Evolutionary conservation across 2,797 vertebrate species (phyloP).

Genomic region (Pipistrellus kuhlii): DNA sequence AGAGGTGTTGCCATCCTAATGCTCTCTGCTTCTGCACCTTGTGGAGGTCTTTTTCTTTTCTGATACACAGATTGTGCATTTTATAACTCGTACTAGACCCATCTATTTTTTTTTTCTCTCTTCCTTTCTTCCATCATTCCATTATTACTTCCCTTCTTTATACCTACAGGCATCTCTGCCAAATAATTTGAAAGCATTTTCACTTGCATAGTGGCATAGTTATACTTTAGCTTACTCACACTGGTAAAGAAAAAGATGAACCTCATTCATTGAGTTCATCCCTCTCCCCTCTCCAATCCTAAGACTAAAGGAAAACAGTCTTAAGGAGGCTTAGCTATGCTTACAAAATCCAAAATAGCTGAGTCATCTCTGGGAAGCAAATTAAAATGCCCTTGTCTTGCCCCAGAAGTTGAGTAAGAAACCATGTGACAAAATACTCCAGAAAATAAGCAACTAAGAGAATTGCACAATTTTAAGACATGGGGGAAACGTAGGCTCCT

Average conservation of each 20-base stretch:
- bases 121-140: background rate
- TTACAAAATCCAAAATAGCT: slow-evolving; percentile 46
- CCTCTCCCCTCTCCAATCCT: background rate
- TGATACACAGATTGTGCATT: background rate
- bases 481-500: background rate
- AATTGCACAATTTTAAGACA: background rate
- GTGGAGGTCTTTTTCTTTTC: background rate
- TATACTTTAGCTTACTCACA: background rate
- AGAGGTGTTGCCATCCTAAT: background rate
- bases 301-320: background rate
- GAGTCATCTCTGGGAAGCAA: background rate
- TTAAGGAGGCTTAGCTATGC: background rate
- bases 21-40: background rate
- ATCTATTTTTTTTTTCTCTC: background rate
- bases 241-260: background rate
- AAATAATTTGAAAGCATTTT: background rate
- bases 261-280: background rate
- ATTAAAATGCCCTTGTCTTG: slow-evolving; percentile 19
- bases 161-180: background rate
- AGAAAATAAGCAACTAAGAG: background rate
- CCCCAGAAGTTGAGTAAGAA: background rate
- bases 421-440: background rate
- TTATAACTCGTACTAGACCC: background rate
- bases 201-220: background rate
- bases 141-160: background rate